These are phyloP conservation scores for Malthinus seriepunctatus DNA, from an alignment of 2,888 invertebrate species.

Conservation along the genomic window DNA sequence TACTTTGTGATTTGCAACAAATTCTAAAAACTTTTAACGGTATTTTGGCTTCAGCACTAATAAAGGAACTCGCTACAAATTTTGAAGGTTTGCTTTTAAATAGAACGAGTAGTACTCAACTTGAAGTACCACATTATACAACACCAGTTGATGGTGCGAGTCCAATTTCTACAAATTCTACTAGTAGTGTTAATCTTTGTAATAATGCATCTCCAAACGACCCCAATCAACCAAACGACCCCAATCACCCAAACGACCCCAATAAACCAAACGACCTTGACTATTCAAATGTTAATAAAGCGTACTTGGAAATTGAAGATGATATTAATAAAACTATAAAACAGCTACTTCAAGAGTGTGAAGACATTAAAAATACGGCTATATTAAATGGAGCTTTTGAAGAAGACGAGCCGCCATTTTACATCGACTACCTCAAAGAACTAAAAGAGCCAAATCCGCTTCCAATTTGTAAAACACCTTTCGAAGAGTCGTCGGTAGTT, in stretches of 20 bases:
- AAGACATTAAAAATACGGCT: constrained; percentile 17
- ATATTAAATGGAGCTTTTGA: constrained; percentile 13
- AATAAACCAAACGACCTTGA: background rate
- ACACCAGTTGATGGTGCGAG: too few relatives aligned
- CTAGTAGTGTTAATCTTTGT: too few relatives aligned
- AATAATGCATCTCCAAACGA: too few relatives aligned
- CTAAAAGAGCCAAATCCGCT: background rate
- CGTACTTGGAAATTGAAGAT: constrained; percentile 15
- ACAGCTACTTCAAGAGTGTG: constrained; percentile 15
- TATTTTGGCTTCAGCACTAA: too few relatives aligned
- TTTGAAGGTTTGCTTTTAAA: too few relatives aligned
- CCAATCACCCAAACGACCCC: too few relatives aligned
- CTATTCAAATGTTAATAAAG: background rate
- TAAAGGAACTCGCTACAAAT: too few relatives aligned
- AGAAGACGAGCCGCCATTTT: constrained; percentile 17
- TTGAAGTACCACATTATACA: too few relatives aligned
- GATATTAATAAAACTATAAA: constrained; percentile 16
- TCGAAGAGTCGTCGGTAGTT: background rate
- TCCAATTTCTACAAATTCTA: too few relatives aligned
- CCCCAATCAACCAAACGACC: too few relatives aligned
- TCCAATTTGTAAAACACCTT: background rate
- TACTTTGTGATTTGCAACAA: background rate
- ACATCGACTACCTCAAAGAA: constrained; percentile 9
- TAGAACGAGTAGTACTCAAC: too few relatives aligned
- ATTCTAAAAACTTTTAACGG: too few relatives aligned